These are phyloP conservation scores for Luscinia luscinia DNA, from an alignment of 2,797 vertebrate genomes.

Conservation along the genomic window DNA sequence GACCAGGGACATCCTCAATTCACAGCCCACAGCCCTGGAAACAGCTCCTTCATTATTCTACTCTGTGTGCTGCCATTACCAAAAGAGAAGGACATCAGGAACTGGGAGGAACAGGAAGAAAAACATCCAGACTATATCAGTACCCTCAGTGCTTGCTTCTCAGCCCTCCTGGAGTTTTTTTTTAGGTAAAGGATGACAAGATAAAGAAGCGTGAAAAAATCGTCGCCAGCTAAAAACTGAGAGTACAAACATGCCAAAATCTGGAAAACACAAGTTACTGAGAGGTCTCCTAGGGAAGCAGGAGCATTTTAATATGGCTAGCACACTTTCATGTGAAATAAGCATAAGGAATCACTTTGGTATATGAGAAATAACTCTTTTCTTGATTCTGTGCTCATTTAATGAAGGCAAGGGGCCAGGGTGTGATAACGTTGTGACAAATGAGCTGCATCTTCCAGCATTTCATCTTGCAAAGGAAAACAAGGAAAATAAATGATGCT, in stretches of 20 bases:
- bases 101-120: background rate
- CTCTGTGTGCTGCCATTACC: background rate
- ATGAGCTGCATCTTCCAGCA: slow-evolving; percentile 8
- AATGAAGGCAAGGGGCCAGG: slow-evolving; percentile 37
- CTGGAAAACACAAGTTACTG: slow-evolving; percentile 11
- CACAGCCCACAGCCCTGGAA: background rate
- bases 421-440: background rate
- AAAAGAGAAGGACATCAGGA: background rate
- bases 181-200: slow-evolving; percentile 59
- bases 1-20: background rate
- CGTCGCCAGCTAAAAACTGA: slow-evolving; percentile 9
- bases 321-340: slow-evolving; percentile 12
- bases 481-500: background rate
- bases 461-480: slow-evolving; percentile 35
- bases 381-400: slow-evolving; percentile 49
- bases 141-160: background rate
- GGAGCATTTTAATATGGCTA: slow-evolving; percentile 31
- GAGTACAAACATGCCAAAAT: slow-evolving; percentile 50
- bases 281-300: slow-evolving; percentile 35
- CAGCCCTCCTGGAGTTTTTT: background rate
- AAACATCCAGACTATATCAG: background rate
- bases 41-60: background rate
- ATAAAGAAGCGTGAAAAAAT: slow-evolving; percentile 53
- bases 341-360: slow-evolving; percentile 2
- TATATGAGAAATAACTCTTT: background rate